phyloP scores from a whole-genome alignment of 2,888 invertebrate species.

The Sminthurides aquaticus region DNA sequence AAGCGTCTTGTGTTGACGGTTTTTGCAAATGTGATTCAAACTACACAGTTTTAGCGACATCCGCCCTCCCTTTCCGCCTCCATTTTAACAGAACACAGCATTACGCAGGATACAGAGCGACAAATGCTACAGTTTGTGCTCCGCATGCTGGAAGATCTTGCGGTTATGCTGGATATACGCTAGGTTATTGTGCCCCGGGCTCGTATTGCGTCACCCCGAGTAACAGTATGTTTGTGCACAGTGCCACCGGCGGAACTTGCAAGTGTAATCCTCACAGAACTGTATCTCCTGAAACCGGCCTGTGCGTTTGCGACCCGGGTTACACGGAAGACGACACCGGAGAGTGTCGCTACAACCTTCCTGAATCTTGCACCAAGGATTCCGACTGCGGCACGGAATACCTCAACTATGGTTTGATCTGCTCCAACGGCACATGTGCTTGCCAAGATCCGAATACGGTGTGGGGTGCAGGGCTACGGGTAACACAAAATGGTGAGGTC shows the following conservation, averaged over 20 bases:
- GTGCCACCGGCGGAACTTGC: background rate
- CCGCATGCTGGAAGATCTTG: background rate
- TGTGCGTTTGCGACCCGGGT: background rate
- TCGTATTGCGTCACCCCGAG: background rate
- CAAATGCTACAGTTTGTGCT: background rate
- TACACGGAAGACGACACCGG: background rate
- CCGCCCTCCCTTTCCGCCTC: background rate
- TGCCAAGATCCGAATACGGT: background rate
- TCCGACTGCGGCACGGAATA: background rate
- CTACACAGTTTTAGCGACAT: background rate
- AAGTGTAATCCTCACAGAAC: background rate
- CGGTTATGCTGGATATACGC: background rate
- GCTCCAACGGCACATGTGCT: background rate
- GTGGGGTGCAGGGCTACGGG: background rate
- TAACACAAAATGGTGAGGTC: background rate
- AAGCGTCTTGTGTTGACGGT: background rate
- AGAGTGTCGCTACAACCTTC: background rate
- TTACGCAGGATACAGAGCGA: background rate
- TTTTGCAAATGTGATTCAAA: background rate
- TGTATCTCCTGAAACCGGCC: background rate
- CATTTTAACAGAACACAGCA: background rate
- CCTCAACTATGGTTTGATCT: background rate
- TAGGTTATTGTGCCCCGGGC: background rate
- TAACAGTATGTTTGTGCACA: background rate
- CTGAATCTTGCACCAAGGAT: background rate